Evolutionary conservation across 2,113 vertebrate genomes (phyloP), one percentile per base, ranked within the genome.

Genomic region (Pteruthius melanotis): DNA sequence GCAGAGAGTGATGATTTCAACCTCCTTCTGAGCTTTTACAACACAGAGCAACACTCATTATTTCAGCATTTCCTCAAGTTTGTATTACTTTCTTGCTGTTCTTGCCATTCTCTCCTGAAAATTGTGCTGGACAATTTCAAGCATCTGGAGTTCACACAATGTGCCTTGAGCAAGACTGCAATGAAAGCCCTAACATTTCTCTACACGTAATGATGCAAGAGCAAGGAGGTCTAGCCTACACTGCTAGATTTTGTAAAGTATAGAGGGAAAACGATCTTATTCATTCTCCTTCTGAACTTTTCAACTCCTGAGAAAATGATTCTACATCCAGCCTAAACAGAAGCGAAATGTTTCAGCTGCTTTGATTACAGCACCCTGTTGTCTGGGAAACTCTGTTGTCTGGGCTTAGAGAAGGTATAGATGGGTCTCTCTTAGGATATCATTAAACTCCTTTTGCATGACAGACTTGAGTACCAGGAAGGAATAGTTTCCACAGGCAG

Each of bases 241-340:
- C 77, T 44, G 49, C 31, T 64, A 30, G 40, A 30, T 90, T 93
- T 92, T 59, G 54, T 89, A 21, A 93, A 93, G 40, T 54, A 79
- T 13, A 74, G 28, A 60, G 35, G 35, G 57, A 69, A 94, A 94
- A 93, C 50, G 14, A 95, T 82, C 83, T 93, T 86, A 81, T 74
- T 83, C 31, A 68, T 92, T 87, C 80, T 90, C 50, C 44, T 70
- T 45, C 57, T 95, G 86, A 92, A 93, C 86, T 90, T 90, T 54
- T 93, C 70, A 70, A 68, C 35, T 71, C 40, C 45, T 33, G 24
- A 94, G 54, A 91, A 90, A 80, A 95, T 65, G 20, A 79, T 68
- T 88, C 53, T 35, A n/a, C 49, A n/a, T 72, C 57, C 71, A 91
- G 60, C 56, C 66, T 71, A 75, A 86, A 87, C 21, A 63, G 45